These are phyloP conservation scores for Drosophila prostipennis DNA, from an alignment of 2,888 invertebrate species.

Conservation along the genomic window DNA sequence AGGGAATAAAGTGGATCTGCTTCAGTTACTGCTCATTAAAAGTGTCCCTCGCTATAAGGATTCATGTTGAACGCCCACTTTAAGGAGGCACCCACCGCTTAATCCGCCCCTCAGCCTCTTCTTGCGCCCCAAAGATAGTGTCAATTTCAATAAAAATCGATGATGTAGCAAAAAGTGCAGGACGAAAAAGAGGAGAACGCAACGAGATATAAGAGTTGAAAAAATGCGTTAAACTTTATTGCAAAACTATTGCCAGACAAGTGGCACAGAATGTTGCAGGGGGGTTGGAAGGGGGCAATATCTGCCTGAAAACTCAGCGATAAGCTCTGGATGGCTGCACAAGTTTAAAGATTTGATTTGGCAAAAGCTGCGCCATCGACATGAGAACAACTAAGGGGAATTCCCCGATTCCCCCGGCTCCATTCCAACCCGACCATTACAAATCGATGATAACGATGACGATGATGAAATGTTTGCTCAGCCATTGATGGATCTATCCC, in stretches of 20 bases:
- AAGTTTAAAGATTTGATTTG: conserved; percentile 77
- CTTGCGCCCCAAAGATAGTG: conserved; percentile 59
- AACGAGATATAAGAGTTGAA: conserved; percentile 3
- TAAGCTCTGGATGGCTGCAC: conserved; percentile 61
- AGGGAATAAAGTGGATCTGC: conserved; percentile 31
- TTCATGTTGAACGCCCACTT: conserved; percentile 43
- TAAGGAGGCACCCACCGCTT: background rate
- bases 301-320: conserved; percentile 44
- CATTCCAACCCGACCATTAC: conserved; percentile 31
- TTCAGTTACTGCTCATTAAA: conserved; percentile 67
- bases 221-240: conserved; percentile 74
- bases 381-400: conserved; percentile 24
- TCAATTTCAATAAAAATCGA: conserved; percentile 80
- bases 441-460: conserved; percentile 49
- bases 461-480: conserved; percentile 67
- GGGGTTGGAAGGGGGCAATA: background rate
- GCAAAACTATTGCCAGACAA: conserved; percentile 56
- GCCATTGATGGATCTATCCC: conserved; percentile 53
- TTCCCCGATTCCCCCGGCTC: conserved; percentile 1
- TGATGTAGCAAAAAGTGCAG: conserved; percentile 73
- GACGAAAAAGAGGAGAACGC: background rate
- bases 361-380: conserved; percentile 46
- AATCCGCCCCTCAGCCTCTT: background rate
- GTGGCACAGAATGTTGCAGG: conserved; percentile 11
- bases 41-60: conserved; percentile 60